Base-by-base conservation (phyloP, 2,113 vertebrate species). In the Hippoglossus stenolepis region DNA sequence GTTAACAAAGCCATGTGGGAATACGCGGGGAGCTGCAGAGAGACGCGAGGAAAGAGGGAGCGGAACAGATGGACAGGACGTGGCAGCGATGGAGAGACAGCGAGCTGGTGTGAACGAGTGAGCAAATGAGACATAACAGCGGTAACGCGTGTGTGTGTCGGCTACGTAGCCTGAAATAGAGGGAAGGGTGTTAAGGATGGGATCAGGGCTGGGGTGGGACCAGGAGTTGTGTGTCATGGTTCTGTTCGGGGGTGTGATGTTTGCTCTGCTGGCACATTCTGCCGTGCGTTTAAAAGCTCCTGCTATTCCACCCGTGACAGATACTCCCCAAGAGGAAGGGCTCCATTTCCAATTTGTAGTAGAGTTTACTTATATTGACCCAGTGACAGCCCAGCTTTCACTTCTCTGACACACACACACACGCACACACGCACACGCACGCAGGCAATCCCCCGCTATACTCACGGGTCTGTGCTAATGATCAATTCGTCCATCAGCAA, bases 1-100 rank as follows among this genome's bases (percentile, higher is more conserved):
- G 84, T 87, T 91, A 92, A 87, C 87, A 88, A 91, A 90, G 86
- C 77, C 89, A 85, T 69, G 81, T 79, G 90, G 89, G 90, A 92
- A 91, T 88, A 82, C 31, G 54, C 80, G 4, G 76, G 79, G 71
- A 81, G 77, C 78, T 66, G 70, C 58, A 28, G 83, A 88, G 43
- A 85, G 84, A 90, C 62, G 86, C 63, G 87, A 70, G 35, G 86
- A 90, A 84, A 89, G 89, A 91, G 5, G 57, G 68, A 84, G 72
- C 2, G 62, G 4, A 91, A 87, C 91, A 94, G 92, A 92, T 93
- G 90, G 93, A 91, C 77, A 59, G 79, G 82, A 79, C 20, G 62
- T 71, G 72, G 65, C 68, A 31, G 60, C 68, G 31, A 70, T 23
- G 1, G 65, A 61, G 71, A 77, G 76, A 84, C 26, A 69, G 81